phyloP scores from a whole-genome alignment of 2,797 vertebrate genomes.

The Sebastes goodei region DNA sequence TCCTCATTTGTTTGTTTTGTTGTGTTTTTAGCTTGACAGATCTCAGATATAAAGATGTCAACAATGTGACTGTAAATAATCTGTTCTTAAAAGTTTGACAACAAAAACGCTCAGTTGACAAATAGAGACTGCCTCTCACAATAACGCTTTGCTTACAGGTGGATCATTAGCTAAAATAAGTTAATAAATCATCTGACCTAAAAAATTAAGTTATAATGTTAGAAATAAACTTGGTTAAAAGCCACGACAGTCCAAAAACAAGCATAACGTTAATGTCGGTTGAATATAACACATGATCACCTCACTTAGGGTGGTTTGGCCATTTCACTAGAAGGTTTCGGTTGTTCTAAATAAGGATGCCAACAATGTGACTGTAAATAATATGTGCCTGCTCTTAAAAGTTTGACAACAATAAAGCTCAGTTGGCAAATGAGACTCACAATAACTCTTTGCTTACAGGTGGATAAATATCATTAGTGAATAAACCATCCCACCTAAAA shows the following conservation, averaged over 20 bases:
- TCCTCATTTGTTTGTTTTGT: too few relatives aligned
- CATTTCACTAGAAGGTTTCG: not conserved
- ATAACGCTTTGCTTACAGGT: not conserved
- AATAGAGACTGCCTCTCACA: not conserved
- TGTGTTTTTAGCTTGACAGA: too few relatives aligned
- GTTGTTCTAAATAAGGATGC: not conserved
- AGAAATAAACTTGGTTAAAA: not conserved
- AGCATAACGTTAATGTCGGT: not conserved
- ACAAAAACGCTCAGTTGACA: not conserved
- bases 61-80: not conserved
- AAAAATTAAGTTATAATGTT: not conserved
- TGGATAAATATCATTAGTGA: not conserved
- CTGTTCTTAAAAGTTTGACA: not conserved
- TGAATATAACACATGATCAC: too few relatives aligned
- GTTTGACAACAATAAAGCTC: not conserved
- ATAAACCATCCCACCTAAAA: not conserved
- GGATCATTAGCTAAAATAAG: too few relatives aligned
- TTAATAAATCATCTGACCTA: not conserved
- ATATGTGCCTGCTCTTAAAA: not conserved
- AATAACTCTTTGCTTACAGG: not conserved
- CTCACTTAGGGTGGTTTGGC: not conserved
- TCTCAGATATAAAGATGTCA: not conserved
- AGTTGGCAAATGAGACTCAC: not conserved
- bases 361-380: not conserved
- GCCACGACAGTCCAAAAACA: not conserved